These are phyloP conservation scores for Drosophila athabasca DNA, from an alignment of 1,140 invertebrate species.

Conservation along the genomic window DNA sequence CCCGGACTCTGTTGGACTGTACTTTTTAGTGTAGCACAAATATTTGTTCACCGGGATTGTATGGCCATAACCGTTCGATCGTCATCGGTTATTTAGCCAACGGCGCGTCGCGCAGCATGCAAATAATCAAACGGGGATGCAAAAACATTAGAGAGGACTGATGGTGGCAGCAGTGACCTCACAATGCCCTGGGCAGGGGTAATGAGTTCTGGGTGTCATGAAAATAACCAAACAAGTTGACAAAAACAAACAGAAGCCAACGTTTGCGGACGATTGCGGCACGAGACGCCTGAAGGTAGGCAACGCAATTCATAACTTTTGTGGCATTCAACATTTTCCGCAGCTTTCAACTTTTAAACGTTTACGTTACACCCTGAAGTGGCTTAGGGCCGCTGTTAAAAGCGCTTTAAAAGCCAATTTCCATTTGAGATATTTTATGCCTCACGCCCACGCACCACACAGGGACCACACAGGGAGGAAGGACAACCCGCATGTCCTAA, in stretches of 20 bases:
- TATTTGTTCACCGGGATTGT: conserved; percentile 70
- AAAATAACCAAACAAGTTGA: conserved; percentile 40
- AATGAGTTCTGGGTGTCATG: conserved; percentile 45
- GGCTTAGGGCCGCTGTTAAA: too few species aligned
- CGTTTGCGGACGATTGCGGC: conserved; percentile 17
- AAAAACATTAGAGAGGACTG: conserved; percentile 40
- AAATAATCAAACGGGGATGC: conserved; percentile 61
- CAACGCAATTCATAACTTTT: conserved; percentile 14
- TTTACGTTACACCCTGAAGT: background rate
- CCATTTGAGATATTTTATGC: conserved; percentile 39
- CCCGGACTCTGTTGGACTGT: conserved; percentile 14
- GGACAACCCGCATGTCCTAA: conserved; percentile 34
- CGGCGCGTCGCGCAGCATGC: conserved; percentile 20
- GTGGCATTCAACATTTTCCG: background rate
- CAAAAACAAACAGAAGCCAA: conserved; percentile 44
- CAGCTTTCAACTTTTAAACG: conserved; percentile 8
- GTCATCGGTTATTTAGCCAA: conserved; percentile 18
- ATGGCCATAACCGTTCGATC: conserved; percentile 55
- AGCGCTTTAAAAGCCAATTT: conserved; percentile 37
- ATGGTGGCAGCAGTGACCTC: conserved; percentile 32
- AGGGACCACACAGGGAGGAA: conserved; percentile 1
- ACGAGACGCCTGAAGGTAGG: conserved; percentile 50
- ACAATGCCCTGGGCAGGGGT: conserved; percentile 35
- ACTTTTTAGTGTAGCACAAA: conserved; percentile 47
- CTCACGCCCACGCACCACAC: conserved; percentile 8